Conservation (phyloP, 1,140 invertebrate species). For the Trichogramma pretiosum region DNA sequence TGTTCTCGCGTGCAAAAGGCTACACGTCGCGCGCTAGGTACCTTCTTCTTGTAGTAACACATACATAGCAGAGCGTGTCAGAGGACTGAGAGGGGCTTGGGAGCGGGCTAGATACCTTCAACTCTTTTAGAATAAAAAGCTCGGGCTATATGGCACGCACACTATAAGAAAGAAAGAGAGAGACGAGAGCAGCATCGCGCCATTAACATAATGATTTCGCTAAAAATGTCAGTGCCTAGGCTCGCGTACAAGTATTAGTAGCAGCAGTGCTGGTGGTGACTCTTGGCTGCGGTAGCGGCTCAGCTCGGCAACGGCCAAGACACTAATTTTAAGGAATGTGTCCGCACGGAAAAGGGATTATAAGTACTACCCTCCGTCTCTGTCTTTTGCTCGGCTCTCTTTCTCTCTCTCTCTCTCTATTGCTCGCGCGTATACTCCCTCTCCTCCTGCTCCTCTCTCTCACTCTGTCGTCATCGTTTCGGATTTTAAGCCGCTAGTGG, state of each 20-base stretch:
- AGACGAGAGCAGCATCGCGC: constrained; percentile 1
- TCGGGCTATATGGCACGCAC: too few relatives aligned
- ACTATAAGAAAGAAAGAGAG: constrained; percentile 1
- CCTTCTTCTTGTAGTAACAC: too few relatives aligned
- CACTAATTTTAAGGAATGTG: constrained; percentile 12
- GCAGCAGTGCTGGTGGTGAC: too few relatives aligned
- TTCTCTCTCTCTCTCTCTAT: too few relatives aligned
- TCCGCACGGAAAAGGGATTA: constrained; percentile 9
- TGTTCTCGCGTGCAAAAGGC: too few relatives aligned
- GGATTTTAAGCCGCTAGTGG: constrained; percentile 16
- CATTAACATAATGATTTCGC: constrained; percentile 18
- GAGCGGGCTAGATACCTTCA: too few relatives aligned
- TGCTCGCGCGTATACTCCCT: too few relatives aligned
- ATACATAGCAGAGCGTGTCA: too few relatives aligned
- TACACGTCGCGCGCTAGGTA: too few relatives aligned
- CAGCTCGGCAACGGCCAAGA: constrained; percentile 4
- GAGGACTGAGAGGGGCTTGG: too few relatives aligned
- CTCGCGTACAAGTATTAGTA: too few relatives aligned
- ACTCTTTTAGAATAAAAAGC: too few relatives aligned
- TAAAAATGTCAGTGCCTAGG: constrained; percentile 16
- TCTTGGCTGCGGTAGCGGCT: not conserved
- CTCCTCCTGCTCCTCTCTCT: constrained; percentile 6
- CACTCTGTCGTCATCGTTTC: not conserved
- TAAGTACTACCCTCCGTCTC: constrained; percentile 4
- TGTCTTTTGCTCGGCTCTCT: not conserved